These are phyloP conservation scores for Chrysodeixis includens DNA, from an alignment of 2,888 invertebrate genomes.

Conservation along the genomic window DNA sequence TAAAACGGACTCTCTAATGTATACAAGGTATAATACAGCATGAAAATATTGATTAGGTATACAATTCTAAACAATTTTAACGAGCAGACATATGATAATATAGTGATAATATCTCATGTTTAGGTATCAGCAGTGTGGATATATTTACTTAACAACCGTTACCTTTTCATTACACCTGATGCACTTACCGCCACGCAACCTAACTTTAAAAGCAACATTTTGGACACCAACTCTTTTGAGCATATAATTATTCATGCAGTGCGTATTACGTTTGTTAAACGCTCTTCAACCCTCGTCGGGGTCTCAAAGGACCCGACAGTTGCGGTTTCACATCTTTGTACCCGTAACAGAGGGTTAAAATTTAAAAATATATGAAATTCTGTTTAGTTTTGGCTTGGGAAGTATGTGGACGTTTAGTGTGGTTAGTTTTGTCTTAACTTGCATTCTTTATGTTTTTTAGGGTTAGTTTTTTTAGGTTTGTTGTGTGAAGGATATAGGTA, in stretches of 20 bases:
- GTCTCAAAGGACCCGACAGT: slow-evolving; percentile 60
- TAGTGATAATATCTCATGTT: no score
- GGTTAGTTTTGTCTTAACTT: neutral
- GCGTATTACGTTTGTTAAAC: slow-evolving; percentile 51
- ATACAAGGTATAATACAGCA: no score
- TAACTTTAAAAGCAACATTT: slow-evolving; percentile 30
- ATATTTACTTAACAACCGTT: neutral
- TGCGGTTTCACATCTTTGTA: slow-evolving; percentile 63
- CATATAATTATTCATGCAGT: slow-evolving; percentile 58
- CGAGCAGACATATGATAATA: no score
- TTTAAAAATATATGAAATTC: slow-evolving; percentile 35
- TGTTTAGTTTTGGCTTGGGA: slow-evolving; percentile 20
- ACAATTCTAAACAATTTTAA: no score
- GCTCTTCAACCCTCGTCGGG: slow-evolving; percentile 53
- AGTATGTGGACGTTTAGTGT: slow-evolving; percentile 12
- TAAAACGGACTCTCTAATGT: no score
- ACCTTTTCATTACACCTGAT: neutral
- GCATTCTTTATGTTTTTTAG: slow-evolving; percentile 2
- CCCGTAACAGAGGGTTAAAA: slow-evolving; percentile 33
- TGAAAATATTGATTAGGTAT: no score
- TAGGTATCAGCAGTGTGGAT: no score
- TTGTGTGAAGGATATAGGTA: neutral
- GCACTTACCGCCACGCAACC: slow-evolving; percentile 26
- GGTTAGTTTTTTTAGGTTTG: neutral
- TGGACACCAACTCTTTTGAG: slow-evolving; percentile 34